Conservation (phyloP, 2,113 vertebrate species). For the Phasianus colchicus region DNA sequence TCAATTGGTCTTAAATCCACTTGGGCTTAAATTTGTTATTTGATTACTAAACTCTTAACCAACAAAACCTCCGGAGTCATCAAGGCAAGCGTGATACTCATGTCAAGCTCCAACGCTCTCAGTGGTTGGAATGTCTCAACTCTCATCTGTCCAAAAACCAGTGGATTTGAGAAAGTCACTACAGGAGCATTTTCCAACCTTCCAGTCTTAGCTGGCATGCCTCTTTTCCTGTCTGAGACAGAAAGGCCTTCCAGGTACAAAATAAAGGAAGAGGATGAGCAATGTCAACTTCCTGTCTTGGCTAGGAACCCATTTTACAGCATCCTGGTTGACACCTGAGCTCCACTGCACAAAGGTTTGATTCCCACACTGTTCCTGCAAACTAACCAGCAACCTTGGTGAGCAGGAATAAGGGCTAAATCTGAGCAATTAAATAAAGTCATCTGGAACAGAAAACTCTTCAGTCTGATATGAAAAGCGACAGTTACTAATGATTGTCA, state of each 20-base stretch:
- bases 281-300: background rate
- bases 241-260: background rate
- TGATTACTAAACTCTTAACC: background rate
- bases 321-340: background rate
- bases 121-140: background rate
- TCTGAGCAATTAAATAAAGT: background rate
- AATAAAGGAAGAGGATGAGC: background rate
- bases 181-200: background rate
- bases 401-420: background rate
- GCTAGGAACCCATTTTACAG: background rate
- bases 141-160: background rate
- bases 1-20: background rate
- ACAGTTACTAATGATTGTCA: background rate
- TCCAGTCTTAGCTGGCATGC: background rate
- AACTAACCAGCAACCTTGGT: background rate
- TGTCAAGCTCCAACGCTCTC: fast-evolving
- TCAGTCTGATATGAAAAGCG: background rate
- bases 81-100: background rate
- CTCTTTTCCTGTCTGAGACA: background rate
- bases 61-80: background rate
- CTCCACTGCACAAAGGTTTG: fast-evolving
- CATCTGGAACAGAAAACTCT: background rate
- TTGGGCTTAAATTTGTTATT: background rate
- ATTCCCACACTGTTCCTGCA: background rate
- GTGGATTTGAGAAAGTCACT: background rate